Base-by-base conservation (phyloP, 2,113 vertebrate genomes). In the Thymallus thymallus region DNA sequence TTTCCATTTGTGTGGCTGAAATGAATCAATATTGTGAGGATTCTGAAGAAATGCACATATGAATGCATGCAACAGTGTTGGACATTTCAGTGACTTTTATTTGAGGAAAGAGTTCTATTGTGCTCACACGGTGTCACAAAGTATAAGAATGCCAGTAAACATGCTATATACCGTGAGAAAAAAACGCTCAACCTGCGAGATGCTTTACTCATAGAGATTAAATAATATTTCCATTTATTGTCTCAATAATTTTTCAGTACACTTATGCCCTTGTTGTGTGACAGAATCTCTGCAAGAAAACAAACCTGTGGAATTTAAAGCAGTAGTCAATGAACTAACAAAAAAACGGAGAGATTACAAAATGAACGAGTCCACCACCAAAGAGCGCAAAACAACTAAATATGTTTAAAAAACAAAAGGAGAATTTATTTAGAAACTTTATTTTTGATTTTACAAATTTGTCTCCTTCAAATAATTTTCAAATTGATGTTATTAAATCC, bases 181-280 rank as follows among this genome's bases (percentile, higher is more conserved):
- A 87, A 76, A 87, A 84, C 87, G 92, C 94, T 96, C 94, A 94
- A 89, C 94, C 94, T 93, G 94, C 88, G 88, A 96, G 94, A 92
- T 88, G 88, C 69, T 77, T 88, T 87, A 91, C 88, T 90, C 80
- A 71, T 84, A 70, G 76, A 79, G 23, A 83, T 81, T 79, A 75
- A 88, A 91, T 80, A 72, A 77, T 72, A 89, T 79, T 89, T 73
- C 75, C 87, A 80, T 85, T 85, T 82, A 68, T 76, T 77, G 75
- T 73, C 81, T 85, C 68, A 85, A 80, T 84, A 0, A 51, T 18
- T 18, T 81, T 74, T 80, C 78, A 84, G 87, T 86, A 85, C 87
- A 87, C 79, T 82, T 76, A 83, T 88, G 73, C 79, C 87, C 64
- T 76, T 67, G 30, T 69, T 7, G 84, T 73, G 18, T 89, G 75